A percentile compares a stretch with the other conserved stretches of the same genome.
Evolutionary conservation across 2,888 invertebrate genomes (phyloP).

Genomic region (Tetrapedia diversipes): DNA sequence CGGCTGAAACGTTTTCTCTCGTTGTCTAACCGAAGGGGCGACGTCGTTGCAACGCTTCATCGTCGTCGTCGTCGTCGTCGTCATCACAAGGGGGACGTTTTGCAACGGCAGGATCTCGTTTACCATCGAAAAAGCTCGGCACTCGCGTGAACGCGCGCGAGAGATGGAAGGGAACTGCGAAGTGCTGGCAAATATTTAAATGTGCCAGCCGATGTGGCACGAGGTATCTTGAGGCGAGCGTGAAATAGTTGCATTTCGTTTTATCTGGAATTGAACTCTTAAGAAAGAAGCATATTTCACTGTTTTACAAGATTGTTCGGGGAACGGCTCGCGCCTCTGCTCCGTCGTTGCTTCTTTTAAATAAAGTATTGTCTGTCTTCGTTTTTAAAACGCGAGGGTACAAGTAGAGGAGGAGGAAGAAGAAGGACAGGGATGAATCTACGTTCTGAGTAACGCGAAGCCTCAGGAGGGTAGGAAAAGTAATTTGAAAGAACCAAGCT

Average conservation of each 20-base stretch:
- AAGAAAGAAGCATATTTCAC: not conserved
- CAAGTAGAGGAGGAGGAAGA: too few relatives aligned
- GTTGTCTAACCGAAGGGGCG: slow-evolving; percentile 29
- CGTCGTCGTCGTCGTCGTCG: slow-evolving; percentile 18
- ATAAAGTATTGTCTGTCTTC: not conserved
- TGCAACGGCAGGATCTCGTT: slow-evolving; percentile 20
- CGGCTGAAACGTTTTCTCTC: slow-evolving; percentile 25
- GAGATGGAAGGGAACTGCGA: not conserved
- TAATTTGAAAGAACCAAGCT: not conserved
- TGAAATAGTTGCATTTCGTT: not conserved
- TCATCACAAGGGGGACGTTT: not conserved
- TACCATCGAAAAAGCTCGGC: slow-evolving; percentile 33
- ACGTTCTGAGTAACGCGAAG: too few relatives aligned
- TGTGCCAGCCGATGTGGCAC: not conserved
- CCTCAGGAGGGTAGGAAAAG: slow-evolving; percentile 10
- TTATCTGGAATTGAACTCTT: not conserved
- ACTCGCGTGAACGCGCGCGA: not conserved
- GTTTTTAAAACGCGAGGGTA: not conserved
- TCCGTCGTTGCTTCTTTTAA: not conserved
- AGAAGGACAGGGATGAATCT: too few relatives aligned
- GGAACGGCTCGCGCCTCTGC: not conserved
- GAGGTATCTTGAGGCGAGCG: not conserved
- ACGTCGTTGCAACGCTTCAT: too few relatives aligned
- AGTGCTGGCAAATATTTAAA: slow-evolving; percentile 39
- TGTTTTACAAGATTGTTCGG: not conserved